Conservation (phyloP, 2,888 invertebrate species). For the Euzophera pinguis region DNA sequence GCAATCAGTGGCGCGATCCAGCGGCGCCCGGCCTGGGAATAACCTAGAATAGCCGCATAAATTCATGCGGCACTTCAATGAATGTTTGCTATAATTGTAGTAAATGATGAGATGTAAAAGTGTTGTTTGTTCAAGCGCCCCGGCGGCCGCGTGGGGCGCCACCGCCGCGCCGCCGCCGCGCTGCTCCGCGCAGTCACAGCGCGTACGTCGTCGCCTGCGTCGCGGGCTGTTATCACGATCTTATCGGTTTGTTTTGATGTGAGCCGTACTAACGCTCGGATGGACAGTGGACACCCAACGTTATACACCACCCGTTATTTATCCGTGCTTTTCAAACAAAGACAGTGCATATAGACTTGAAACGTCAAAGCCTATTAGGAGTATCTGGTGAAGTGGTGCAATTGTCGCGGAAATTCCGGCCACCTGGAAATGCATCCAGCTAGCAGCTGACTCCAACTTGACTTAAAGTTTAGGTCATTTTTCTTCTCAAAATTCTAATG, state of each 20-base stretch:
- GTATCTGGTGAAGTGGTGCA: background rate
- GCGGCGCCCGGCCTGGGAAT: background rate
- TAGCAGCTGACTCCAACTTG: background rate
- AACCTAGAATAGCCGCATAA: background rate
- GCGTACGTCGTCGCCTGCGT: conserved; percentile 1
- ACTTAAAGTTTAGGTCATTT: background rate
- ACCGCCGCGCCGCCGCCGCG: background rate
- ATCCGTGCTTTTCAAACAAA: too few relatives aligned
- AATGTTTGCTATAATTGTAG: background rate
- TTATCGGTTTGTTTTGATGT: background rate
- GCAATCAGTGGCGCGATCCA: background rate
- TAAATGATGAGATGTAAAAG: background rate
- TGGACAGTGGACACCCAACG: background rate
- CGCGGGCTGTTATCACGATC: background rate
- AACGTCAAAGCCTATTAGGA: background rate
- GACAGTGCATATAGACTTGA: too few relatives aligned
- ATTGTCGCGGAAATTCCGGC: background rate
- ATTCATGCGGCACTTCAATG: background rate
- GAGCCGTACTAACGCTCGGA: background rate
- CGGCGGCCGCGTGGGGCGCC: background rate
- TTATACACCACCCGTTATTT: background rate
- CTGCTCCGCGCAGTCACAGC: conserved; percentile 5
- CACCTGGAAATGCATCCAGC: background rate
- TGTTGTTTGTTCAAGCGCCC: background rate
- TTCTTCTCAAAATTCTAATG: background rate